Base-by-base conservation (phyloP, 2,797 vertebrate genomes). In the Avahi laniger region DNA sequence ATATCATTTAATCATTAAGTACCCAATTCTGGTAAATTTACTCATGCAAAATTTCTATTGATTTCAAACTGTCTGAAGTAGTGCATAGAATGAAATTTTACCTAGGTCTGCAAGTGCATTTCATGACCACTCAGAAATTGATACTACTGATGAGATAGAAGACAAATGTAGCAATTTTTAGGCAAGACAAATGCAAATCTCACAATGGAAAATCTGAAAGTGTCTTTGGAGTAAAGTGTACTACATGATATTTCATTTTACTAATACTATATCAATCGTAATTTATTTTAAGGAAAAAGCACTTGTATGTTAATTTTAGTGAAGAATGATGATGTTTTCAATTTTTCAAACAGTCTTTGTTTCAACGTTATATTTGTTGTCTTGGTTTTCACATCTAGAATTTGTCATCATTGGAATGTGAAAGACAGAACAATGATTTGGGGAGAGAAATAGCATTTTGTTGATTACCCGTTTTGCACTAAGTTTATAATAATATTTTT, bases 31-130 rank as follows among this genome's bases (percentile, higher is more conserved):
- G 7, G 48, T 48, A 85, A 84, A 95, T 87, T 82, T 87, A 84
- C 33, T 94, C 13, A 72, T 75, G n/a, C 7, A 90, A 81, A 95
- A 88, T 95, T 90, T 5, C 30, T 94, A 7, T 94, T 83, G 46
- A 81, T 96, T 93, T 89, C 20, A 70, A 88, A 79, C 33, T 85
- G 0, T 69, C 61, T 94, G 38, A 93, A 65, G 7, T 54, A 86
- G 26, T 70, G 5, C 1, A 33, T 52, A 46, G 35, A 83, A 61
- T 91, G 89, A 91, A 48, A 89, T 89, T 50, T 93, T 72, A 87
- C 35, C 10, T 69, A 73, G 3, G 41, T 61, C 2, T 52, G 24
- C 22, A 65, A 48, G 35, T 93, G 4, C 33, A 17, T 73, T 93
- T 93, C 91, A 90, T 83, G 26, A 57, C 6, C 15, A 69, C n/a